Base-by-base conservation (phyloP, 2,888 invertebrate genomes). In the Anaspis maculata region DNA sequence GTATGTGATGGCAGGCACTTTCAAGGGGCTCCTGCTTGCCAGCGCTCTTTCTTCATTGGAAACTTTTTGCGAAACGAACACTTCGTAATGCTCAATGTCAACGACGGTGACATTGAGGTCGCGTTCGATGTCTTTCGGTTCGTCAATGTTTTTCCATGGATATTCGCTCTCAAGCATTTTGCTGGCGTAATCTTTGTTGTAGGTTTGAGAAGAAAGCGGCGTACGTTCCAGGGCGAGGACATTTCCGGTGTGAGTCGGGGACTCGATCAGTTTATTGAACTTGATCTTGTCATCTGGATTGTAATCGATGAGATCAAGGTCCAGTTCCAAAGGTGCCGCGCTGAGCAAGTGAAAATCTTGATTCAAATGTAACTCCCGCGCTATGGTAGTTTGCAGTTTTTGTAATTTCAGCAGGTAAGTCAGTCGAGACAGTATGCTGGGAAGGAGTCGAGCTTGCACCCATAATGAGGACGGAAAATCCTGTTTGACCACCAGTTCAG, bases 401-500 rank as follows among this genome's bases (percentile, higher is more conserved):
- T 87, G 79, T 0, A 86, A 82, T 23, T 80, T 61, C 7, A 89
- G 66, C 12, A 91, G 62, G 57, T 78, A 76, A 27, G 73, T 59
- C 1, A 79, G 67, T 57, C 96, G 77, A 56, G 90, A 86, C 15
- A 96, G 56, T 35, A 94, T 75, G 12, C 86, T 82, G 0, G 97
- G 96, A 34, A 98, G 57, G 32, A 85, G 73, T 2, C 79, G 76
- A 0, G 87, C 82, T 63, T 95, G 91, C 13, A 85, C 70, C 88
- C 92, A 95, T 38, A 92, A 68, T 7, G 80, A 68, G 11, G 79
- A 74, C 0, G 87, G 83, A 56, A 76, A 85, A 1, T 71, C 69
- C 42, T 79, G 78, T 52, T 73, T 77, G 14, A 78, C 73, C 56
- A 91, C 88, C 42, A 92, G 71, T 64, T 98, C 97, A 0, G 96